A percentile compares a stretch with the other conserved stretches of the same genome.
Evolutionary conservation across 2,888 invertebrate genomes (phyloP).

Genomic region (Subacronicta megacephala): DNA sequence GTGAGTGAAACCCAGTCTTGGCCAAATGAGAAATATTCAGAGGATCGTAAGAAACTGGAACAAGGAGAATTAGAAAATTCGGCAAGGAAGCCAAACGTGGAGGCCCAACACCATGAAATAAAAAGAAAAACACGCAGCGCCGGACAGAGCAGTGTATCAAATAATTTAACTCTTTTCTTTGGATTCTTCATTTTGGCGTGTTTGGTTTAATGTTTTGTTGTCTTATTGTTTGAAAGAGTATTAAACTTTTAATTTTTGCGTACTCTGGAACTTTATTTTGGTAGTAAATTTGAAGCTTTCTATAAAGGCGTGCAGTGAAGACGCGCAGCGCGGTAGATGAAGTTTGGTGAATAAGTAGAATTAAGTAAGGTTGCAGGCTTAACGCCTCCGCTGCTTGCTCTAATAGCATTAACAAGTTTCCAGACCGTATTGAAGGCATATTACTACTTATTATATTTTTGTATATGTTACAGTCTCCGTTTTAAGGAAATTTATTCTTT

Average conservation of each 20-base stretch:
- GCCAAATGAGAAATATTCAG: conserved; percentile 58
- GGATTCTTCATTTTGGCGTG: conserved; percentile 59
- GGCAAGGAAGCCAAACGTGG: conserved; percentile 57
- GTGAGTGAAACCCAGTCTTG: conserved; percentile 38
- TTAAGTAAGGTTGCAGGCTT: conserved; percentile 86
- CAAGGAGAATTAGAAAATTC: conserved; percentile 47
- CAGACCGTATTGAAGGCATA: conserved; percentile 85
- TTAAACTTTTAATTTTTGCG: conserved; percentile 43
- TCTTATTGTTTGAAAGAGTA: conserved; percentile 48
- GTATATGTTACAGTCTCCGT: background rate
- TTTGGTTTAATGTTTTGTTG: conserved; percentile 60
- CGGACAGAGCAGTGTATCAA: conserved; percentile 47
- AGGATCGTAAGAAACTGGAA: conserved; percentile 41
- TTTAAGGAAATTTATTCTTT: background rate
- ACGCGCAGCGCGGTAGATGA: conserved; percentile 54
- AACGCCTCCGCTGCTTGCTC: conserved; percentile 82
- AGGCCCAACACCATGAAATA: conserved; percentile 58
- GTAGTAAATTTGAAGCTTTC: conserved; percentile 14
- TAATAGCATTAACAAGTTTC: conserved; percentile 89
- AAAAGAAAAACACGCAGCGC: conserved; percentile 38
- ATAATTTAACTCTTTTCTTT: conserved; percentile 56
- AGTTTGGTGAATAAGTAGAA: conserved; percentile 85
- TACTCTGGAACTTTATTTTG: conserved; percentile 5
- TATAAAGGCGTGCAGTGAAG: conserved; percentile 35
- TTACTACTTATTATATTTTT: conserved; percentile 19